Percentiles rank a stretch among this genome's conserved stretches.
These are phyloP conservation scores for Melangyna quadrimaculata DNA, from an alignment of 2,888 invertebrate species.

Conservation along the genomic window DNA sequence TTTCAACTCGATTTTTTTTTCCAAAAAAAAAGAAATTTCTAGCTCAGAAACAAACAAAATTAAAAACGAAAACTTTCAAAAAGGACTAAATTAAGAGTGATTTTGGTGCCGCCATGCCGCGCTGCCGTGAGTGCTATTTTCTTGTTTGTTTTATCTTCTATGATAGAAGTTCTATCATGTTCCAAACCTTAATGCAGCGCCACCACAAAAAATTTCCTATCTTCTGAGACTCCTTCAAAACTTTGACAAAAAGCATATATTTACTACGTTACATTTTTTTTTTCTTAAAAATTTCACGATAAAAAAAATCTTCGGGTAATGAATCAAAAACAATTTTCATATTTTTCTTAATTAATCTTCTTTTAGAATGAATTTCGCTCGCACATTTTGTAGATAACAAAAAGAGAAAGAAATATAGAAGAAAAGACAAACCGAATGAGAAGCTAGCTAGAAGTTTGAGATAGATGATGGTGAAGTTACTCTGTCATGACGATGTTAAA, in stretches of 20 bases:
- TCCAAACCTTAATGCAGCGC: not conserved
- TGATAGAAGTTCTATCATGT: not conserved
- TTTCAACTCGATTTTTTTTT: not conserved
- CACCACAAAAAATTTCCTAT: not conserved
- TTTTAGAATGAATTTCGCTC: constrained; percentile 71
- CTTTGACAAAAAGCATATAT: constrained; percentile 43
- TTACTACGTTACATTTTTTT: no score
- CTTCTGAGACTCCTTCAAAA: constrained; percentile 10
- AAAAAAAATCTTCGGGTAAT: constrained; percentile 74
- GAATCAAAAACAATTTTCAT: constrained; percentile 79
- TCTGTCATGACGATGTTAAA: constrained; percentile 66
- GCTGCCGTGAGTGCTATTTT: constrained; percentile 27
- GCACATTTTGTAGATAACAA: not conserved
- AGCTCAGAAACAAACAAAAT: not conserved
- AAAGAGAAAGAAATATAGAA: not conserved
- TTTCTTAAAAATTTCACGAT: constrained; percentile 42
- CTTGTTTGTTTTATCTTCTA: not conserved
- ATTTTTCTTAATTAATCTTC: constrained; percentile 80
- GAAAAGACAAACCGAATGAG: not conserved
- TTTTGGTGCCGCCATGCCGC: no score
- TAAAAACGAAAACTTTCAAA: constrained; percentile 30
- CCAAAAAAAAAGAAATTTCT: not conserved
- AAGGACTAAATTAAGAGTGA: constrained; percentile 57
- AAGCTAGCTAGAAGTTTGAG: constrained; percentile 3
- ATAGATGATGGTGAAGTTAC: constrained; percentile 28